Evolutionary conservation across 1,140 invertebrate species (phyloP), one percentile per base, ranked within the genome.

Genomic region (Mizuhopecten yessoensis): DNA sequence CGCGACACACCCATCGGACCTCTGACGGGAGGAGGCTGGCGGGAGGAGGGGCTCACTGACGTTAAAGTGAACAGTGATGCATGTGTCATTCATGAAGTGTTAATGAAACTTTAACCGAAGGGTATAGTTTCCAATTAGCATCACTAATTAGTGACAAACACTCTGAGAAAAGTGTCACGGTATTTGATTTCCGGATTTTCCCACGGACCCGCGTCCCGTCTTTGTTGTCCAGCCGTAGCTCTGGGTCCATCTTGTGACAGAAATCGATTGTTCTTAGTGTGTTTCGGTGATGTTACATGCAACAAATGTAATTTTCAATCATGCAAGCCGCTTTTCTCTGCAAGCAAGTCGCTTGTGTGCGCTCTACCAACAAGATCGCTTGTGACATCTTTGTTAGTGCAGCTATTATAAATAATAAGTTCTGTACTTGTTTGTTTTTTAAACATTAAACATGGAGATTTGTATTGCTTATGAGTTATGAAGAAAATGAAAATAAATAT

Each of bases 41-140:
- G n/a, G 45, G n/a, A 75, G 57, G 57, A 75, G 57, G 57, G 57
- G 23, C 23, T 29, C 23, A 0, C 11, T 29, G 20, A 75, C 23
- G 57, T 75, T 29, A 75, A 75, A 75, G 57, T 75, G 57, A 75
- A 11, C n/a, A 29, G 11, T 75, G 57, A 75, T 75, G n/a, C 57
- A 75, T 29, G 57, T 17, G 57, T 13, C 57, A 29, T 75, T 75
- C 57, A 75, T 29, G n/a, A 75, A 75, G 57, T 75, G 57, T 75
- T 75, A 75, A 75, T 75, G 57, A 75, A 75, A 75, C 23, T 75
- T 75, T 75, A 75, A 75, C 57, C 29, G 42, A 75, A 75, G 57
- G 57, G 57, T 75, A 75, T 75, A n/a, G n/a, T 75, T 75, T 75
- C 57, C 57, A 75, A 75, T 75, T 75, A 75, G 57, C 57, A 75